phyloP scores from a whole-genome alignment of 2,888 invertebrate genomes.

The Esperia sulphurella region DNA sequence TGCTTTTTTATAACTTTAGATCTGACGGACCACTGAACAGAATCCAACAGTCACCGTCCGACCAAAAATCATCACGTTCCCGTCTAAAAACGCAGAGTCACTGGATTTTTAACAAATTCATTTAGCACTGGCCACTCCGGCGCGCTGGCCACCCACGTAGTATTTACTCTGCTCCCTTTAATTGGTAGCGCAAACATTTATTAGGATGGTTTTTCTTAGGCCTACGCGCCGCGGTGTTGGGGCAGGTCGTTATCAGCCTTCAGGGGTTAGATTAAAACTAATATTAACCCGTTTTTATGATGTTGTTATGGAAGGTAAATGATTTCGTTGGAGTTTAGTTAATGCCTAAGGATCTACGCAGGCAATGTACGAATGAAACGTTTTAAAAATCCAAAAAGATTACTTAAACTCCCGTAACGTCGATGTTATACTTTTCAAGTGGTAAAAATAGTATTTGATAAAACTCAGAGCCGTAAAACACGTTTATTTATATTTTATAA shows the following conservation, averaged over 20 bases:
- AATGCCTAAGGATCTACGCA: too few relatives aligned
- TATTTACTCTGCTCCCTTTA: slow-evolving; percentile 62
- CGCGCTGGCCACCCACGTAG: slow-evolving; percentile 57
- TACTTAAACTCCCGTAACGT: too few relatives aligned
- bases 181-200: slow-evolving; percentile 68
- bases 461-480: too few relatives aligned
- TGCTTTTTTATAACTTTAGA: too few relatives aligned
- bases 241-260: slow-evolving; percentile 30
- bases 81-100: slow-evolving; percentile 42
- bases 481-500: too few relatives aligned
- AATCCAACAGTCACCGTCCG: too few relatives aligned
- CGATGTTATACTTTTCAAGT: too few relatives aligned
- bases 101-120: slow-evolving; percentile 37
- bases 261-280: slow-evolving; percentile 18
- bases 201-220: slow-evolving; percentile 39
- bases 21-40: too few relatives aligned
- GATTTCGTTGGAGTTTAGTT: too few relatives aligned
- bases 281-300: slow-evolving; percentile 9
- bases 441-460: too few relatives aligned
- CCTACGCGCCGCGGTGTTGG: slow-evolving; percentile 27
- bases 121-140: slow-evolving; percentile 4
- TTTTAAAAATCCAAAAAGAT: too few relatives aligned
- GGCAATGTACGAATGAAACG: too few relatives aligned
- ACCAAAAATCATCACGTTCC: not conserved
- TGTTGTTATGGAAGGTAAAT: not conserved